These are phyloP conservation scores for Ips typographus DNA, from an alignment of 1,140 invertebrate species.

Conservation along the genomic window DNA sequence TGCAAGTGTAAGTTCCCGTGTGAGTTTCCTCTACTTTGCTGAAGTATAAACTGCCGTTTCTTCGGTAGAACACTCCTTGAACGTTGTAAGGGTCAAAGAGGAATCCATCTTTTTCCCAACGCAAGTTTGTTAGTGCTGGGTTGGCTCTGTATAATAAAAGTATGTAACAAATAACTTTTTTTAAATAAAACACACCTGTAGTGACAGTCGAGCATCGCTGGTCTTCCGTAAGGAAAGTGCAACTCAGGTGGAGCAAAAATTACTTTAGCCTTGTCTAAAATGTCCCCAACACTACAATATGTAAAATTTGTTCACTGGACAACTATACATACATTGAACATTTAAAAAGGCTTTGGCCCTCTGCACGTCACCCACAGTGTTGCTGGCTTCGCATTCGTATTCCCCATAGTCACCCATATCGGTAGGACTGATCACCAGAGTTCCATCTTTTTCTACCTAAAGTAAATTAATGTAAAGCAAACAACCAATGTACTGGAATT, in stretches of 20 bases:
- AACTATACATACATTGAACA: slow-evolving; percentile 76
- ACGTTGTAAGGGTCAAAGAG: slow-evolving; percentile 90
- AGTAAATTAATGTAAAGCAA: slow-evolving; percentile 2
- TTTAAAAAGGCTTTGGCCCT: slow-evolving; percentile 87
- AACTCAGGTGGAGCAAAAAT: slow-evolving; percentile 86
- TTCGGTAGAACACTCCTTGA: slow-evolving; percentile 79
- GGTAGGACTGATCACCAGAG: slow-evolving; percentile 73
- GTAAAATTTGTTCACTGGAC: background rate
- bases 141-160: slow-evolving; percentile 66
- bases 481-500: background rate
- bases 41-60: slow-evolving; percentile 87
- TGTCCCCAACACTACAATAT: slow-evolving; percentile 8
- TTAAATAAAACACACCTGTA: slow-evolving; percentile 53
- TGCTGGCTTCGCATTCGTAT: slow-evolving; percentile 86
- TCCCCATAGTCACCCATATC: slow-evolving; percentile 82
- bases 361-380: slow-evolving; percentile 77
- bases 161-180: background rate
- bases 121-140: slow-evolving; percentile 87
- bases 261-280: slow-evolving; percentile 87
- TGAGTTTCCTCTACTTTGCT: slow-evolving; percentile 72
- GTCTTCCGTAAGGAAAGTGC: slow-evolving; percentile 83
- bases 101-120: slow-evolving; percentile 93
- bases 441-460: slow-evolving; percentile 61
- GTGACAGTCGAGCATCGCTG: slow-evolving; percentile 89
- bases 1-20: slow-evolving; percentile 84